These are phyloP conservation scores for Danaus chrysippus DNA, from an alignment of 2,888 invertebrate species.

Conservation along the genomic window DNA sequence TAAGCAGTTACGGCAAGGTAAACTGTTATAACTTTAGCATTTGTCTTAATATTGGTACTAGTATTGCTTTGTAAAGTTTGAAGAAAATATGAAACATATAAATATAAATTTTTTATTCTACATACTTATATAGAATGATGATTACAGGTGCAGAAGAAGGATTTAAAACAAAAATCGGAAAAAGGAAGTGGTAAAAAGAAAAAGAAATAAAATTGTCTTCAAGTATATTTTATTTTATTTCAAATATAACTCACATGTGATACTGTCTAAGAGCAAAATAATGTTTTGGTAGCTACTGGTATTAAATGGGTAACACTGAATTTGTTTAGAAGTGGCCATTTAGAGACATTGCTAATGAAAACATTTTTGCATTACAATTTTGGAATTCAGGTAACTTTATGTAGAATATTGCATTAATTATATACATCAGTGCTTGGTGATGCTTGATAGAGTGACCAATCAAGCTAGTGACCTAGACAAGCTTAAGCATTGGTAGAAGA, in stretches of 20 bases:
- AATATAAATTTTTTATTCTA: not conserved
- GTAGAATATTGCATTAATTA: no score
- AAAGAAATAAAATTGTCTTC: slow-evolving; percentile 40
- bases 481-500: no score
- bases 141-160: slow-evolving; percentile 67
- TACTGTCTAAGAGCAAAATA: no score
- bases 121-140: not conserved
- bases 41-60: not conserved
- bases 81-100: no score
- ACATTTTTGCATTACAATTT: no score
- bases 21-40: not conserved
- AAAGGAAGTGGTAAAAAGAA: slow-evolving; percentile 56
- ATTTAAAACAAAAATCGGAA: slow-evolving; percentile 56
- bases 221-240: slow-evolving; percentile 5
- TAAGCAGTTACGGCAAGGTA: slow-evolving; percentile 73
- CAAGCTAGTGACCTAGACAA: no score
- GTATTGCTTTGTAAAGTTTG: not conserved
- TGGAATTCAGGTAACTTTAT: no score
- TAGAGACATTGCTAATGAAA: no score
- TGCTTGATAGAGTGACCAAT: no score
- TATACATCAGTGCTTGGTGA: no score
- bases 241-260: not conserved
- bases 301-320: slow-evolving; percentile 9
- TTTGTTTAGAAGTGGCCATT: no score
- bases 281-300: not conserved